Evolutionary conservation across 1,140 invertebrate species (phyloP), one percentile per base, ranked within the genome.

Genomic region (Drosophila eugracilis): DNA sequence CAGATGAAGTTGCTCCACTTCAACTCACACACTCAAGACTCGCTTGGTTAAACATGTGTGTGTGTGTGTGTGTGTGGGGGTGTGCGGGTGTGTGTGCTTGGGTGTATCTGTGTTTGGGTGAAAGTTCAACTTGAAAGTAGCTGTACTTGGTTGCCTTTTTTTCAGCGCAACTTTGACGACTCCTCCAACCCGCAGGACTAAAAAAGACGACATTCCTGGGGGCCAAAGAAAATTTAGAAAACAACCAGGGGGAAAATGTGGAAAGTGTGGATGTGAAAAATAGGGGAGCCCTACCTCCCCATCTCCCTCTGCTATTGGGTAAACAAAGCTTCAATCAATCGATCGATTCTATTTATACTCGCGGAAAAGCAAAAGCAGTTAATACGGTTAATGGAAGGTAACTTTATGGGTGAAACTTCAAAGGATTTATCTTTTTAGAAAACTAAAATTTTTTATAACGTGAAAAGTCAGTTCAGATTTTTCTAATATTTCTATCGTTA

Each of bases 1-100:
- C 72, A 83, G 80, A 79, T 79, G 79, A 72, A 66, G 80, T 74
- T 84, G 79, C 80, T 81, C 76, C 79, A 84, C 80, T 84, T 60
- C 66, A 84, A 58, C 53, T 72, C 75, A 66, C 58, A 63, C 78
- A 84, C 79, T 73, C 41, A 42, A 37, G 41, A 22, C 44, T 42
- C 60, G 71, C 70, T 65, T 74, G 41, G 70, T 44, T 74, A 65
- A 32, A 24, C 71, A 50, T 53, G 32, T 52, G 10, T 50, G 12
- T 36, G 15, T 39, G 21, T 42, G 24, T 39, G 39, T 34, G 12
- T 17, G 30, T 37, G 32, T 50, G 7, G 17, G 1, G 5, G 19
- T 49, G 15, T 39, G 24, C 45, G n/a, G 28, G 30, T 67, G 17
- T 47, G 26, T 36, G 26, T 34, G 32, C 45, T 10, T 36, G 30